A percentile compares a stretch with the other conserved stretches of the same genome.
These are phyloP conservation scores for Sesamia nonagrioides DNA, from an alignment of 1,140 invertebrate genomes.

Conservation along the genomic window DNA sequence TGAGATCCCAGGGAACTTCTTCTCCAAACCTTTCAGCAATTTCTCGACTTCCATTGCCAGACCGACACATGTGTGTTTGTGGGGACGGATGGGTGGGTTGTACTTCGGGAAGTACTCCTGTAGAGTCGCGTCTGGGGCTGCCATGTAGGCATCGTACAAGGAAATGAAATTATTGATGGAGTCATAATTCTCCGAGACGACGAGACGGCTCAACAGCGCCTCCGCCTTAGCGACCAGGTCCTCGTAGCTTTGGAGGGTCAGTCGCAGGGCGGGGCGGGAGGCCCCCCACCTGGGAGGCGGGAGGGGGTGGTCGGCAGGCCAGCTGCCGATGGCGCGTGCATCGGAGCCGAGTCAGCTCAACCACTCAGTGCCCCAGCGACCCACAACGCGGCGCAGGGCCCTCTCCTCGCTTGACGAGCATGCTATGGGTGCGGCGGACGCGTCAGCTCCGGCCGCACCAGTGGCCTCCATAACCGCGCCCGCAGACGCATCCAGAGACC, in stretches of 20 bases:
- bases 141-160: conserved; percentile 92
- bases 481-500: conserved; percentile 82
- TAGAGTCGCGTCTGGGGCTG: conserved; percentile 70
- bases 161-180: conserved; percentile 95
- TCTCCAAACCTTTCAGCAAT: conserved; percentile 76
- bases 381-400: conserved; percentile 91
- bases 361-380: conserved; percentile 96
- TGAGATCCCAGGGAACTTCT: conserved; percentile 88
- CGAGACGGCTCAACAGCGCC: conserved; percentile 92
- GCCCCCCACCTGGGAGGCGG: conserved; percentile 91
- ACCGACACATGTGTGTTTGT: conserved; percentile 96
- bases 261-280: conserved; percentile 84
- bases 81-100: conserved; percentile 92
- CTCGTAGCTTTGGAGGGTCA: conserved; percentile 92
- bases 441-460: conserved; percentile 77
- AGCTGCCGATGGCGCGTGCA: conserved; percentile 82
- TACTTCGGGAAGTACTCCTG: conserved; percentile 88
- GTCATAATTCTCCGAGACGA: conserved; percentile 95
- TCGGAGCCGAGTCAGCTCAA: conserved; percentile 96
- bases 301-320: conserved; percentile 88
- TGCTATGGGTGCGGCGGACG: conserved; percentile 66
- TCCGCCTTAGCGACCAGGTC: conserved; percentile 93
- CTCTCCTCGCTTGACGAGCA: conserved; percentile 85
- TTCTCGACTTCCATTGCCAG: conserved; percentile 93
- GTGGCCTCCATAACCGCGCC: conserved; percentile 82